phyloP scores from a whole-genome alignment of 1,140 invertebrate genomes.

The Zaprionus davidi region DNA sequence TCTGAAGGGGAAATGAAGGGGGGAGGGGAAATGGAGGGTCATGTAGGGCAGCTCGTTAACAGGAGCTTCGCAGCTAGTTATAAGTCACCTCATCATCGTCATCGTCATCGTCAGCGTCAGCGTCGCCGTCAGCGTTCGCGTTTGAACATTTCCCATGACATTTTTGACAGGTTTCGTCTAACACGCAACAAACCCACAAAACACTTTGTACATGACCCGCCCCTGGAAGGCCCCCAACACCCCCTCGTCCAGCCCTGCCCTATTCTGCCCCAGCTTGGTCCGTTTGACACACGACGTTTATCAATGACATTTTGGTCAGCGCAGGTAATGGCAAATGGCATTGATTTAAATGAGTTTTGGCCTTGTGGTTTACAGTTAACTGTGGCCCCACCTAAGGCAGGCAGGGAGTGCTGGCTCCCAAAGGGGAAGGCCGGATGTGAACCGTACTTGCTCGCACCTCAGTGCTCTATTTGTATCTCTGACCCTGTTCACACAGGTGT shows the following conservation, averaged over 20 bases:
- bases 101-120: conserved; percentile 16
- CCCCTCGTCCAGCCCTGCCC: neutral
- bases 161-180: conserved; percentile 55
- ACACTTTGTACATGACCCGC: conserved; percentile 38
- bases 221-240: neutral
- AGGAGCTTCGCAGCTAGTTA: conserved; percentile 75
- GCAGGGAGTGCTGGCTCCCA: neutral
- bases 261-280: neutral
- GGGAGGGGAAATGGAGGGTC: neutral
- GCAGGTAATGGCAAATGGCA: conserved; percentile 47
- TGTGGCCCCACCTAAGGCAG: conserved; percentile 8
- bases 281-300: conserved; percentile 42
- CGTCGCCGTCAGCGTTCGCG: conserved; percentile 30
- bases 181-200: conserved; percentile 52
- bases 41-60: conserved; percentile 68
- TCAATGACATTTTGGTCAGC: conserved; percentile 53
- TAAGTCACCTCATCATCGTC: conserved; percentile 47
- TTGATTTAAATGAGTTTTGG: conserved; percentile 55
- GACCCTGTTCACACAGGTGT: neutral
- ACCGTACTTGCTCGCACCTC: neutral
- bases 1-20: neutral
- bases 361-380: conserved; percentile 57
- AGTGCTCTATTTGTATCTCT: neutral
- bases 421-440: neutral
- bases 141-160: conserved; percentile 55